Conservation (phyloP, 2,113 vertebrate genomes). For the Raja brachyura region DNA sequence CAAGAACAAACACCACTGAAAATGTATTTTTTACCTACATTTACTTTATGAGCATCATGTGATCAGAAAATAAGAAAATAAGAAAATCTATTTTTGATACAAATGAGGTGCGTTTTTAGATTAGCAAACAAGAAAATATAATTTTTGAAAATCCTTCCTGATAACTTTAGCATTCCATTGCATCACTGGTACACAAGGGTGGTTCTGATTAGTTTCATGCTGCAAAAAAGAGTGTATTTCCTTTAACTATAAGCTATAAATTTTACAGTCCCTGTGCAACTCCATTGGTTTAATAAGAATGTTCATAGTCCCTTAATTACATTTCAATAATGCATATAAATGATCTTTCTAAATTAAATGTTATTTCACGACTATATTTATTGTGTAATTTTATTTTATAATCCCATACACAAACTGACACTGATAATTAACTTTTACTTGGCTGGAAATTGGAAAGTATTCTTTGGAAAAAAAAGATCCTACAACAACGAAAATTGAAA, state of each 20-base stretch:
- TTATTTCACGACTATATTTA: background rate
- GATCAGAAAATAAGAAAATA: background rate
- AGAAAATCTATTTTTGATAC: background rate
- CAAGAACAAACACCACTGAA: background rate
- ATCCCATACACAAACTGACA: background rate
- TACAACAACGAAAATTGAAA: background rate
- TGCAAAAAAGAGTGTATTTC: background rate
- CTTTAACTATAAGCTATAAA: background rate
- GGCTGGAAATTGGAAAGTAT: no score
- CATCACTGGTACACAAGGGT: background rate
- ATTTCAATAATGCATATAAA: background rate
- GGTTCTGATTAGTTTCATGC: background rate
- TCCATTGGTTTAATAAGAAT: background rate
- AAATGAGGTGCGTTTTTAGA: no score
- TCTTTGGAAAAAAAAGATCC: no score
- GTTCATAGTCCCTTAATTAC: background rate
- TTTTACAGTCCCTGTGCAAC: background rate
- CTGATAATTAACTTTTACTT: background rate
- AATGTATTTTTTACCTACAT: background rate
- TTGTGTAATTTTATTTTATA: background rate
- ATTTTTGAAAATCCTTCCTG: background rate
- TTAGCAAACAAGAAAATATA: background rate
- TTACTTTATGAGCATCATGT: background rate
- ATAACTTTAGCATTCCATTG: background rate
- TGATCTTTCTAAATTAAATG: constrained; percentile 2